Percentiles rank a stretch among this genome's conserved stretches.
Evolutionary conservation across 2,888 invertebrate genomes (phyloP).

Genomic region (Polyommatus icarus): DNA sequence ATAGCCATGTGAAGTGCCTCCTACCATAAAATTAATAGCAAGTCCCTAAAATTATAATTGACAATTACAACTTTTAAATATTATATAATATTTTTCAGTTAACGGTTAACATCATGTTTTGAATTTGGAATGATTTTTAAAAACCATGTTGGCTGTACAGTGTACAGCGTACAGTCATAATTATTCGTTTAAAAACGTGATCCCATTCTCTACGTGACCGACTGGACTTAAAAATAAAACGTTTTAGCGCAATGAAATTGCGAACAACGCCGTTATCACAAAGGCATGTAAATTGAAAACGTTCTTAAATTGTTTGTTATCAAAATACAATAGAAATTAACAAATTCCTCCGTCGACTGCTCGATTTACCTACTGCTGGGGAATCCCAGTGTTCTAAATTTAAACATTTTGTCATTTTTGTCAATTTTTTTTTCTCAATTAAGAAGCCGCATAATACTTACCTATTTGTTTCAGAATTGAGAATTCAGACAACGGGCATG

Average conservation of each 20-base stretch:
- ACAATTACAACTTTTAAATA: neutral
- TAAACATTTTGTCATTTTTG: neutral
- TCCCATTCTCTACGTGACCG: conserved; percentile 71
- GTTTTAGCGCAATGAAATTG: conserved; percentile 36
- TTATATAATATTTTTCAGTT: neutral
- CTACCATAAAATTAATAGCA: neutral
- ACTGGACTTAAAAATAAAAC: conserved; percentile 49
- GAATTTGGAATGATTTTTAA: conserved; percentile 53
- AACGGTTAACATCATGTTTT: conserved; percentile 42
- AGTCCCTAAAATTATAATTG: neutral
- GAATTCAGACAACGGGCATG: too few relatives aligned
- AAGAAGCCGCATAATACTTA: neutral
- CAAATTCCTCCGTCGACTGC: conserved; percentile 7
- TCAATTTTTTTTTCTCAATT: neutral
- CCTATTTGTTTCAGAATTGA: too few relatives aligned
- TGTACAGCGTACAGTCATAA: conserved; percentile 60
- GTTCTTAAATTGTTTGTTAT: conserved; percentile 35
- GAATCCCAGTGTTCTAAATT: neutral
- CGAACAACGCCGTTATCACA: conserved; percentile 31
- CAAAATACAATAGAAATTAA: conserved; percentile 35
- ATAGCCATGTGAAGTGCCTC: too few relatives aligned
- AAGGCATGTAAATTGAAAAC: conserved; percentile 39
- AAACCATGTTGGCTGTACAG: conserved; percentile 51
- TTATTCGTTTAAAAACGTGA: conserved; percentile 72
- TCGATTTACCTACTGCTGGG: neutral